Evolutionary conservation across 2,888 invertebrate genomes (phyloP).

Genomic region (Beris chalybata): DNA sequence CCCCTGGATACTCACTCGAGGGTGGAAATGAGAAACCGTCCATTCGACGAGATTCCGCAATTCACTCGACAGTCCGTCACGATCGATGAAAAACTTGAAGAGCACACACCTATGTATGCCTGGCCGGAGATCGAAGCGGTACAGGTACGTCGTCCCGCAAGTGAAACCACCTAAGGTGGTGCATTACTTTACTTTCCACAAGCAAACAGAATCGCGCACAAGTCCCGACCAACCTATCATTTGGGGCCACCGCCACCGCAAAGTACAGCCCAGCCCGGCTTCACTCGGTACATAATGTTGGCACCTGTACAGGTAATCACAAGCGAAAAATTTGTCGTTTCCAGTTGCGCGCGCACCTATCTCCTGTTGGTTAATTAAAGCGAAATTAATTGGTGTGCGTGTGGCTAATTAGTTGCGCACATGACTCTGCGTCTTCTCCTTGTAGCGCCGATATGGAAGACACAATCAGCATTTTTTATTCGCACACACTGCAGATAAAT

Average conservation of each 20-base stretch:
- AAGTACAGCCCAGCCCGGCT: too few species aligned
- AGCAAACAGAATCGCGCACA: constrained; percentile 12
- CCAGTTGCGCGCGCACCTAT: constrained; percentile 18
- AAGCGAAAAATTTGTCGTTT: constrained; percentile 29
- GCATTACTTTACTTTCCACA: constrained; percentile 27
- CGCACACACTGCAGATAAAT: too few species aligned
- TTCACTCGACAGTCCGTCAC: constrained; percentile 22
- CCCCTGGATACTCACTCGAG: constrained; percentile 40
- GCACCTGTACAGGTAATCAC: constrained; percentile 1
- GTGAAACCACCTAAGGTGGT: constrained; percentile 26
- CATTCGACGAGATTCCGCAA: constrained; percentile 29
- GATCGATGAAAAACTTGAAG: background rate
- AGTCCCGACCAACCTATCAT: constrained; percentile 22
- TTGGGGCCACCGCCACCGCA: constrained; percentile 2
- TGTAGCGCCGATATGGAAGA: too few species aligned
- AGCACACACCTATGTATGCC: background rate
- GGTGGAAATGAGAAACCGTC: constrained; percentile 37
- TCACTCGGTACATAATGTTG: too few species aligned
- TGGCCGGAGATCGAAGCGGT: background rate
- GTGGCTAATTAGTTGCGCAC: constrained; percentile 31
- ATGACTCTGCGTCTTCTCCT: background rate
- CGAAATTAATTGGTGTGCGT: constrained; percentile 35
- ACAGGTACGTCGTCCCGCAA: constrained; percentile 3
- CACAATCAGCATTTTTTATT: too few species aligned
- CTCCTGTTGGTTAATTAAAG: constrained; percentile 28